Base-by-base conservation (phyloP, 2,113 vertebrate species). In the Neoarius graeffei region DNA sequence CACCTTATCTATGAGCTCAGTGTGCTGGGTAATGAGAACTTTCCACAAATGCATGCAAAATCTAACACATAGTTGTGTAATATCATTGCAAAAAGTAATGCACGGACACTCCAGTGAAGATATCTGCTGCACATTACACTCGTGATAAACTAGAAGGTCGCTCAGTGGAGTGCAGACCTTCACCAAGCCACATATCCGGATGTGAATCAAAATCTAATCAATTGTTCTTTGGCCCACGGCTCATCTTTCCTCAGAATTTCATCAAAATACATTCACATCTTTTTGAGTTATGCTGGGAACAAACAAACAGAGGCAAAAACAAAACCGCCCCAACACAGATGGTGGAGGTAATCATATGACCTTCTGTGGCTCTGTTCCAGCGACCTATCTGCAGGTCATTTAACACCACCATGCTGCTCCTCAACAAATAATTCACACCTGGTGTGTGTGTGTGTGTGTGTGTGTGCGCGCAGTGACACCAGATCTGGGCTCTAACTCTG, bases 391-490 rank as follows among this genome's bases (percentile, higher is more conserved):
- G 74, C 5, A 23, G 19, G 20, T 20, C 74, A 80, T 52, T 17
- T 62, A 79, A 54, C 76, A 86, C 76, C 77, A 15, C 77, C 5
- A 1, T 4, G 62, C n/a, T 23, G 56, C 76, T 80, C 62, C 25
- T 42, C 54, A 27, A 27, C 69, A 60, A 74, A 56, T 60, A 35
- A 48, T 59, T 42, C 71, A 86, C 85, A 77, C 85, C 42, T 64
- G 74, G 56, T 15, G 23, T 77, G 27, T 50, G 71, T 52, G 42
- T n/a, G 42, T 35, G 56, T 15, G 23, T 77, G 27, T 50, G 71
- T 52, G 42, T n/a, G 42, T 4, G 60, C n/a, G 35, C 7, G 15
- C 9, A 59, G 25, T 19, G 27, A 59, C 7, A 9, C 59, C 80
- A 14, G 57, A 48, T 62, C 14, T 7, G 4, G 54, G 30, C 8